phyloP scores from a whole-genome alignment of 2,888 invertebrate species.

The Caenorhabditis parvicauda region DNA sequence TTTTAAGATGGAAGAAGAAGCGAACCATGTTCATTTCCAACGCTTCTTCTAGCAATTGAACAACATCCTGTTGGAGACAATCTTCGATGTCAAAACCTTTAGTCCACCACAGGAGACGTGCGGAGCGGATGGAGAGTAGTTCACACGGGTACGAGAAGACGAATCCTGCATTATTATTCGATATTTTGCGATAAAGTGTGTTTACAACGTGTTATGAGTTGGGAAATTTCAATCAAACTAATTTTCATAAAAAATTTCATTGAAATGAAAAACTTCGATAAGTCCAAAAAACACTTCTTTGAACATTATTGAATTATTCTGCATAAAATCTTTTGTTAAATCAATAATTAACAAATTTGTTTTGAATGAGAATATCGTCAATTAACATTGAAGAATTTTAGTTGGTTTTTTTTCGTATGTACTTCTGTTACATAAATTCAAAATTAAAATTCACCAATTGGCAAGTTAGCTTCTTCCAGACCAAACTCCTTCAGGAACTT shows the following conservation, averaged over 20 bases:
- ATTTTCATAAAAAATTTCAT: too few species aligned
- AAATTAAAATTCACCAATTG: slow-evolving; percentile 44
- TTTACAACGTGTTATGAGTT: neutral
- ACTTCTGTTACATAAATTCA: neutral
- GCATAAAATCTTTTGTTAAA: too few species aligned
- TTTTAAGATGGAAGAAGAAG: too few species aligned
- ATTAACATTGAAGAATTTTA: too few species aligned
- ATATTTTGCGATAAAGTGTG: neutral
- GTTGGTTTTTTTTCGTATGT: too few species aligned
- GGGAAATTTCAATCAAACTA: too few species aligned
- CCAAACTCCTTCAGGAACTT: slow-evolving; percentile 59
- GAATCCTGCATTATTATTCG: slow-evolving; percentile 38
- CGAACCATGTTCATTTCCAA: slow-evolving; percentile 60
- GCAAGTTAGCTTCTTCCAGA: slow-evolving; percentile 58
- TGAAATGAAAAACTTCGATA: too few species aligned
- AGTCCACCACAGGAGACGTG: slow-evolving; percentile 62
- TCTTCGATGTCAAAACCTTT: slow-evolving; percentile 63
- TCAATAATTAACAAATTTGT: too few species aligned
- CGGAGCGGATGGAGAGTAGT: slow-evolving; percentile 60
- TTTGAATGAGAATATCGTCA: too few species aligned
- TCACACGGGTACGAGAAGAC: slow-evolving; percentile 63
- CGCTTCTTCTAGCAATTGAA: slow-evolving; percentile 59
- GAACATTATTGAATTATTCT: too few species aligned
- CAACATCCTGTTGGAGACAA: slow-evolving; percentile 62
- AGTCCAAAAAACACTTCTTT: too few species aligned